Evolutionary conservation across 2,888 invertebrate genomes (phyloP), one percentile per base, ranked within the genome.

Genomic region (Strigamia maritima): DNA sequence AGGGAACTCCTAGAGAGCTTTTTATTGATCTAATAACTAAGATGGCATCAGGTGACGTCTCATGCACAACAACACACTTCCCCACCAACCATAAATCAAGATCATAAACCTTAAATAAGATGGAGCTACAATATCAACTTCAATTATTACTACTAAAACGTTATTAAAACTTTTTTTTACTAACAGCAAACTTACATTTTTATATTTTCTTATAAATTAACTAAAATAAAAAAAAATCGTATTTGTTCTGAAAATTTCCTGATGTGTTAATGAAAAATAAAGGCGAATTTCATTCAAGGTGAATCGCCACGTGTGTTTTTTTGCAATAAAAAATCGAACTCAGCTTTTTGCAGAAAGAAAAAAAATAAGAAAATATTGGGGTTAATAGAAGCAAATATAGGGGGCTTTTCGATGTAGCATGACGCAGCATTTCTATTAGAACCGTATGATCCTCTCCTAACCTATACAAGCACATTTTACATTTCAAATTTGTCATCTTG

Each of bases 1-100:
- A 70, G 70, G 70, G 70, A 70, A 70, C 70, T 70, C 70, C 70
- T 12, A 70, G 70, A 26, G 70, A 70, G 70, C 28, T 28, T 28
- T 70, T 70, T 70, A 70, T 70, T 70, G 70, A 70, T 70, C 70
- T 70, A 60, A 70, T 70, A 70, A 70, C 70, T 70, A 70, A 70
- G 70, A 70, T 70, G 70, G 28, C 70, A 70, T 70, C 70, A 70
- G 70, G 70, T 70, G 70, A 70, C 70, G 70, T 70, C 70, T 70
- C 70, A 70, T 70, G 70, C 70, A 70, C 70, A 70, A 70, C 70
- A 70, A 70, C 70, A 70, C 28, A 70, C 70, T 70, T 28, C 70
- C 70, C 70, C 49, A 12, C 22, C 60, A 70, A 70, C 70, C 28
- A 70, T 70, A 70, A 70, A 70, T 70, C 70, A 70, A 70, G 70